A percentile compares a stretch with the other conserved stretches of the same genome.
Conservation (phyloP, 2,113 vertebrate genomes). For the Galeopterus variegatus region DNA sequence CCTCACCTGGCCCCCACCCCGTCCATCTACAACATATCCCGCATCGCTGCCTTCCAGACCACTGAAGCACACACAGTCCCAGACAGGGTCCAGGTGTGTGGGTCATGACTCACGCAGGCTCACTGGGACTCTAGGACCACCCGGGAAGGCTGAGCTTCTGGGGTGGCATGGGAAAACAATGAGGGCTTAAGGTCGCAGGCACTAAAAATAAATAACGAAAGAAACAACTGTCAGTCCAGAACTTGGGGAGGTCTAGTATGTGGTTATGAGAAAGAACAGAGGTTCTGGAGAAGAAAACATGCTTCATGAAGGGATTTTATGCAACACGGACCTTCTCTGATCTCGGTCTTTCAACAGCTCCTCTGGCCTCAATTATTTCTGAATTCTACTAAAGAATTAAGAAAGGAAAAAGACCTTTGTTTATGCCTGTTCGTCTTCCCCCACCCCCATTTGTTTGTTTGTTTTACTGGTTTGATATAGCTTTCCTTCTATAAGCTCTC, state of each 20-base stretch:
- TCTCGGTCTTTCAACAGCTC: background rate
- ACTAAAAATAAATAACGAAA: background rate
- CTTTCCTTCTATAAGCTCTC: background rate
- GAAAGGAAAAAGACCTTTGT: background rate
- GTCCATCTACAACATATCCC: background rate
- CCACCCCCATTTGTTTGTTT: background rate
- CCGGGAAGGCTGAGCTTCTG: background rate
- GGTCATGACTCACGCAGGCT: background rate
- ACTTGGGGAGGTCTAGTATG: background rate
- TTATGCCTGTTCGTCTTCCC: background rate
- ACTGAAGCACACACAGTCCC: background rate
- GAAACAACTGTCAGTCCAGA: constrained; percentile 5
- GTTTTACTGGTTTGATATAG: constrained; percentile 23
- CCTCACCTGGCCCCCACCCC: accelerated
- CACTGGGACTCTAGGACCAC: background rate
- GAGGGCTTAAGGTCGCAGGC: background rate
- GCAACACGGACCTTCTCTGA: background rate
- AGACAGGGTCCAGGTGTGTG: background rate
- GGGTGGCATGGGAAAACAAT: background rate
- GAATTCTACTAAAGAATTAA: background rate
- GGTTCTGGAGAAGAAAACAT: background rate
- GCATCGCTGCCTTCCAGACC: background rate
- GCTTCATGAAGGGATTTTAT: background rate
- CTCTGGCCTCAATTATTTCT: background rate
- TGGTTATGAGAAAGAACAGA: constrained; percentile 17